Conservation (phyloP, 2,888 invertebrate genomes). For the Hydrotaea diabolus region DNA sequence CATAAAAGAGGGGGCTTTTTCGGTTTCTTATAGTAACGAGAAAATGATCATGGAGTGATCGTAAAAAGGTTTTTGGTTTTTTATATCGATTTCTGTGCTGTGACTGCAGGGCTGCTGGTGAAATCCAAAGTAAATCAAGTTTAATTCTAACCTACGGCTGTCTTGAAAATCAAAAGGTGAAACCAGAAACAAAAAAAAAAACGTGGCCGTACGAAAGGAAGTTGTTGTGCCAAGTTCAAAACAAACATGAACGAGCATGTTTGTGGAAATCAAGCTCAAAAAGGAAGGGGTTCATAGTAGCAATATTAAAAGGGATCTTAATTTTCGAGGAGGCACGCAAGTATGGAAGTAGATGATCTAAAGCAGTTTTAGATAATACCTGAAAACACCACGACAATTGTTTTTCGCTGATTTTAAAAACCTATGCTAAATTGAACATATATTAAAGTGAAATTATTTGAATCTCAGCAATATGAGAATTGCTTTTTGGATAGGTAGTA, state of each 20-base stretch:
- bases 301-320: not conserved
- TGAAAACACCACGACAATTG: too few species aligned
- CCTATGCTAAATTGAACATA: too few species aligned
- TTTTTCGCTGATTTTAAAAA: too few species aligned
- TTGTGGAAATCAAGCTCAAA: not conserved
- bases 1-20: conserved; percentile 18
- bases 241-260: conserved; percentile 13
- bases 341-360: too few species aligned
- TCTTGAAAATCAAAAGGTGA: conserved; percentile 17
- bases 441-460: too few species aligned
- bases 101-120: not conserved
- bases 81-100: conserved; percentile 24
- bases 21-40: not conserved
- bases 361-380: too few species aligned
- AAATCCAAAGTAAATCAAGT: conserved; percentile 28
- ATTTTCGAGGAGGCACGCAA: too few species aligned
- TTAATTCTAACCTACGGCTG: conserved; percentile 28
- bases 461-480: too few species aligned
- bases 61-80: conserved; percentile 32
- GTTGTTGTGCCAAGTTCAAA: not conserved
- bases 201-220: not conserved
- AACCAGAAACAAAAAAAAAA: not conserved
- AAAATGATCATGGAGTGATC: conserved; percentile 37
- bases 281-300: not conserved
- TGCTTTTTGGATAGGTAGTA: too few species aligned